Evolutionary conservation across 1,140 invertebrate species (phyloP).

Genomic region (Aphaenogaster floridana): DNA sequence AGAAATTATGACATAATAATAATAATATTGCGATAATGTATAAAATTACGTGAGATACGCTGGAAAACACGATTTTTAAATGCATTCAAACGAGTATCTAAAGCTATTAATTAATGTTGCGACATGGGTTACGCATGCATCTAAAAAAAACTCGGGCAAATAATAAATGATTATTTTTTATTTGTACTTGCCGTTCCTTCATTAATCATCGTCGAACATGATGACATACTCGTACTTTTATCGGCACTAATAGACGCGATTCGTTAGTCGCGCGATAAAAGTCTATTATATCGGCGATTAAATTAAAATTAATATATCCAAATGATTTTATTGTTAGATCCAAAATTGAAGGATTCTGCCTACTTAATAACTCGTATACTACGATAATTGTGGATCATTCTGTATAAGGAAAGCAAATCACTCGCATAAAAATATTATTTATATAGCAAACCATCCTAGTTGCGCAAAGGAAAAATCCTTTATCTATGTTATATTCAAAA

Average conservation of each 20-base stretch:
- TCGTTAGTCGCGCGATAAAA: slow-evolving; percentile 47
- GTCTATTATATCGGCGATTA: slow-evolving; percentile 60
- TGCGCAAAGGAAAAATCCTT: background rate
- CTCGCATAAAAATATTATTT: background rate
- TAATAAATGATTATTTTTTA: background rate
- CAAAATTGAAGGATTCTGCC: background rate
- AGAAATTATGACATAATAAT: slow-evolving; percentile 21
- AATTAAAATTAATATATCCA: background rate
- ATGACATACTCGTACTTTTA: background rate
- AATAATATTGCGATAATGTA: slow-evolving; percentile 12
- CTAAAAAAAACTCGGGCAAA: background rate
- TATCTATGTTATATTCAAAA: background rate
- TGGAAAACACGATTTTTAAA: background rate
- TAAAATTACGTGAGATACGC: background rate
- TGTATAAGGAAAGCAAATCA: background rate
- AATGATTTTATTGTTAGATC: background rate
- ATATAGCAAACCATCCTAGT: too few relatives aligned
- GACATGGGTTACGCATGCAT: background rate
- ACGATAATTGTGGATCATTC: background rate
- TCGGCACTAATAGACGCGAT: background rate
- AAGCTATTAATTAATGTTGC: background rate
- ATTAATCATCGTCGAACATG: background rate
- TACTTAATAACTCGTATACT: background rate
- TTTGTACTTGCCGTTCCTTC: background rate
- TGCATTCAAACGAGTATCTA: background rate